A percentile compares a stretch with the other conserved stretches of the same genome.
Evolutionary conservation across 2,113 vertebrate genomes (phyloP).

Genomic region (Azemiops feae): DNA sequence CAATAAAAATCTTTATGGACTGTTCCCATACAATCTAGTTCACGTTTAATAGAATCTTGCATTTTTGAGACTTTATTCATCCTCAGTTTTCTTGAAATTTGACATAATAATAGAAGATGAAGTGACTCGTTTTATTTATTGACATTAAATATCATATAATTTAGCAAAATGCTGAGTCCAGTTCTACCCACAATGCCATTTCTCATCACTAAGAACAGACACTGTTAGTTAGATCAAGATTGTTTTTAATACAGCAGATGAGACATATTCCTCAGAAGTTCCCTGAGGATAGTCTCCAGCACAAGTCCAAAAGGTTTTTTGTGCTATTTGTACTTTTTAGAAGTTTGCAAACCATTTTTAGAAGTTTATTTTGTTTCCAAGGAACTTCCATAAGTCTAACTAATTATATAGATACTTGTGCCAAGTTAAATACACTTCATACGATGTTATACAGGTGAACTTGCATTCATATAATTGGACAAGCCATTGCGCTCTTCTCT

Average conservation of each 20-base stretch:
- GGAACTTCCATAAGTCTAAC: not conserved
- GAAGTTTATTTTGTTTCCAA: not conserved
- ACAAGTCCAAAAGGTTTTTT: not conserved
- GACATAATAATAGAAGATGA: constrained; percentile 39
- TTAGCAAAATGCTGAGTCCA: not conserved
- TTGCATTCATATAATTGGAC: not conserved
- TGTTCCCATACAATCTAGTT: constrained; percentile 29
- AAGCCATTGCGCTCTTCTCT: not conserved
- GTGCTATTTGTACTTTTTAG: not conserved
- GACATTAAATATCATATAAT: constrained; percentile 23
- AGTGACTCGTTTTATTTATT: constrained; percentile 19
- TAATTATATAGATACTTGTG: not conserved
- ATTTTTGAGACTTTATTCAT: constrained; percentile 38
- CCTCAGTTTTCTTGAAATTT: constrained; percentile 26
- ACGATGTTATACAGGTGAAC: not conserved
- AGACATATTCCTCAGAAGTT: not conserved
- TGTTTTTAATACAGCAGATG: not conserved
- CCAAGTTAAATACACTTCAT: not conserved
- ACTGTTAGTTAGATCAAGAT: constrained; percentile 3
- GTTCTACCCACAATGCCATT: not conserved
- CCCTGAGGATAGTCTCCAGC: not conserved
- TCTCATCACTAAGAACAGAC: not conserved
- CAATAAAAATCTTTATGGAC: constrained; percentile 43
- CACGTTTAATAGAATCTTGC: not conserved
- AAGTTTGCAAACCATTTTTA: not conserved